Base-by-base conservation (phyloP, 1,140 invertebrate genomes). In the Saccostrea echinata region DNA sequence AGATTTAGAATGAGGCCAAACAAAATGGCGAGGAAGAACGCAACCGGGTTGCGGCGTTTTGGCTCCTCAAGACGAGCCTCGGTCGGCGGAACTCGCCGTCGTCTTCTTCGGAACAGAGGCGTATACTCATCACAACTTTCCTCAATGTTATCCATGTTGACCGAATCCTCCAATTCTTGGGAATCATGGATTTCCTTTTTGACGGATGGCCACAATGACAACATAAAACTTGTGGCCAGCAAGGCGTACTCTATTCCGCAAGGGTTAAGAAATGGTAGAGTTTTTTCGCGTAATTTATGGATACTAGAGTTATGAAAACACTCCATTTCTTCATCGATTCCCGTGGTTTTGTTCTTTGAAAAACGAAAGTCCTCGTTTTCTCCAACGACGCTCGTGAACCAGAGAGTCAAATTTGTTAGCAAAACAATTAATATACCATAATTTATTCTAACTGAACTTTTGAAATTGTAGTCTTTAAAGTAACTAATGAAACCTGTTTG, bases 401-500 rank as follows among this genome's bases (percentile, higher is more conserved):
- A 84, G 18, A 57, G 53, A 12, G 55, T 57, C 52, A 84, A 30
- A 61, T 84, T 84, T 18, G 83, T 61, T 3, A 84, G 55, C 24
- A 84, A 27, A 33, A 84, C 52, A 24, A 84, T 84, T 6, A 84
- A 53, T 13, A 84, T 84, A 35, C 83, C 83, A 61, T 84, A 84
- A 3, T 84, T 84, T 27, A 84, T 84, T 55, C 53, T 55, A 11
- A 84, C 52, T 24, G 27, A 84, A 21, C 83, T 55, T 21, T 84
- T 30, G 33, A 84, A 84, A 27, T 21, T 84, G 53, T 84, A 84
- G n/a, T 61, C 52, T 30, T 57, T 84, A 27, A 84, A 84, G 53
- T 84, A 84, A 53, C 83, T 84, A n/a, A 84, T 84, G 52, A 84
- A 84, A 2, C 83, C 83, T 2, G 52, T 84, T 33, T 84, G 83